A percentile compares a stretch with the other conserved stretches of the same genome.
Evolutionary conservation across 2,113 vertebrate species (phyloP).

Genomic region (Hemibagrus wyckioides): DNA sequence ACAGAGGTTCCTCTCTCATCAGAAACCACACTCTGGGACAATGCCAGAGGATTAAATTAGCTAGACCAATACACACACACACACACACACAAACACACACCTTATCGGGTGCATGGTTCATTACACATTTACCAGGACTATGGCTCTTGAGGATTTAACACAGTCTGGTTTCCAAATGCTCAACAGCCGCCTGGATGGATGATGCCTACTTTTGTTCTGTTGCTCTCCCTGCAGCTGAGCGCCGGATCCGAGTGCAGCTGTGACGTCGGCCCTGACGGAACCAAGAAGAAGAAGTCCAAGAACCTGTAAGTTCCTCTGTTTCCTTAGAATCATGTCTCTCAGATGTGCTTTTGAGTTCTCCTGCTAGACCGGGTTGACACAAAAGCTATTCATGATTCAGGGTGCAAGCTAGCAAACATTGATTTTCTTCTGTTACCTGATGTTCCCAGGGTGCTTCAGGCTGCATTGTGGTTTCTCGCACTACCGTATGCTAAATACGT

Average conservation of each 20-base stretch:
- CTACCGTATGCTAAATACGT: conserved; percentile 1
- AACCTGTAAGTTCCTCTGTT: conserved; percentile 82
- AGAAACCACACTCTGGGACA: conserved; percentile 46
- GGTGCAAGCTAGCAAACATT: neutral
- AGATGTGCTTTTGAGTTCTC: neutral
- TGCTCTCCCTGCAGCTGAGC: conserved; percentile 80
- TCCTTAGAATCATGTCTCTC: neutral
- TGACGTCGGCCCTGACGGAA: conserved; percentile 74
- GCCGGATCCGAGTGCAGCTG: conserved; percentile 77
- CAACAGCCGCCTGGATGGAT: conserved; percentile 58
- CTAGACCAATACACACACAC: neutral
- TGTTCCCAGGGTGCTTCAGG: neutral
- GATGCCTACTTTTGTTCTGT: conserved; percentile 74
- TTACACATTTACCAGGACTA: neutral
- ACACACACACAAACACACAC: neutral
- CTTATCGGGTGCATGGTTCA: neutral
- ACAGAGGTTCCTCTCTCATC: conserved; percentile 4
- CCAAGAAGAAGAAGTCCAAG: conserved; percentile 86
- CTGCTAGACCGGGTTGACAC: neutral
- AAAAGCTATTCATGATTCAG: conserved; percentile 10
- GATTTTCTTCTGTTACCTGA: conserved; percentile 21
- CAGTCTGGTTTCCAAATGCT: conserved; percentile 33
- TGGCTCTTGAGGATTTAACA: conserved; percentile 33
- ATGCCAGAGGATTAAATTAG: conserved; percentile 58
- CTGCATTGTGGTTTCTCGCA: neutral